Evolutionary conservation across 2,797 vertebrate genomes (phyloP).

Genomic region (Scyliorhinus canicula): DNA sequence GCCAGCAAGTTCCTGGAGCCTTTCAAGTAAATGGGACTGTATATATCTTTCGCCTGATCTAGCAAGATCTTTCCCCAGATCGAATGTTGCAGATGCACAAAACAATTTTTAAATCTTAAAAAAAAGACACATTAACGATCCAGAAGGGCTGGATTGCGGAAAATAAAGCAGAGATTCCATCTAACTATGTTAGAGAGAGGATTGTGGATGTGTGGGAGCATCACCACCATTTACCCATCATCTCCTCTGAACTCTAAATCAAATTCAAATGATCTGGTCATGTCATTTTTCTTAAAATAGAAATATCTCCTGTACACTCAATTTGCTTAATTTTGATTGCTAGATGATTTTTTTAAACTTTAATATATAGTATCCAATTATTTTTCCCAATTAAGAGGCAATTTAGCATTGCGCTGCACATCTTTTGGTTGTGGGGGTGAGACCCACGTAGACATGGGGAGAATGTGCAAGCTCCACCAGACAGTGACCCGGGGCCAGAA

Average conservation of each 20-base stretch:
- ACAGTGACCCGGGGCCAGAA: too few relatives aligned
- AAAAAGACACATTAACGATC: neutral
- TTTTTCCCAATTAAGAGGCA: too few relatives aligned
- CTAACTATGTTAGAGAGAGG: neutral
- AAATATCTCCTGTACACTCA: neutral
- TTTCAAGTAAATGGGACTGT: neutral
- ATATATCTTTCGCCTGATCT: neutral
- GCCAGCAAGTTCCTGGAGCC: neutral
- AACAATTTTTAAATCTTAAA: neutral
- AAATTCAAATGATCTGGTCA: neutral
- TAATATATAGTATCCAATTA: too few relatives aligned
- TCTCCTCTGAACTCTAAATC: too few relatives aligned
- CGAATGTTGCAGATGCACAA: neutral
- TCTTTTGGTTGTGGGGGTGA: too few relatives aligned
- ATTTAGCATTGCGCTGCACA: too few relatives aligned
- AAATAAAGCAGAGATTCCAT: neutral
- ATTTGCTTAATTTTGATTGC: neutral
- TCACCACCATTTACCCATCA: neutral
- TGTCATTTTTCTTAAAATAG: neutral
- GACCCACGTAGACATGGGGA: too few relatives aligned
- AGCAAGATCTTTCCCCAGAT: neutral
- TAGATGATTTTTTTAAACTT: too few relatives aligned
- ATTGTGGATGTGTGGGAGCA: neutral
- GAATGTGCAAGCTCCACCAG: too few relatives aligned
- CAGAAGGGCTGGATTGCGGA: neutral